phyloP scores from a whole-genome alignment of 2,113 vertebrate genomes.

The Hydropotes inermis region DNA sequence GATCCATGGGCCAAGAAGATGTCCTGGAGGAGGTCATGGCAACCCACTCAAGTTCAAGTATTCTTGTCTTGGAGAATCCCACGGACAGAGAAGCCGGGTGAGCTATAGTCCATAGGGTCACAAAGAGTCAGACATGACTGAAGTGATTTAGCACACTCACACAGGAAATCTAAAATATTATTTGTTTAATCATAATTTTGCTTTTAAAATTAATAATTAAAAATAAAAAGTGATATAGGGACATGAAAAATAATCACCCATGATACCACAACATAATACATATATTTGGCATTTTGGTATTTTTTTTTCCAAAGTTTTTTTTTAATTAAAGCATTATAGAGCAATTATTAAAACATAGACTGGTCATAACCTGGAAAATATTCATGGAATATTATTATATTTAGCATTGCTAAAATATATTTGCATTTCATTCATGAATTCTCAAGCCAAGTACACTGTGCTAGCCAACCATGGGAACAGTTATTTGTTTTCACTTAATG shows the following conservation, averaged over 20 bases:
- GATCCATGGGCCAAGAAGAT: neutral
- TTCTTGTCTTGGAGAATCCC: neutral
- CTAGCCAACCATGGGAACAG: neutral
- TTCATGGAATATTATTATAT: neutral
- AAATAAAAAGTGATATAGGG: neutral
- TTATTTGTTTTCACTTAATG: neutral
- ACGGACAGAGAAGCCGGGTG: neutral
- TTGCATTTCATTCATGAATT: neutral
- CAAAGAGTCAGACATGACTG: neutral
- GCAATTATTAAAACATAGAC: neutral
- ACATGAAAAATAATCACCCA: neutral
- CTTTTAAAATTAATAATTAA: neutral
- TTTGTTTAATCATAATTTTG: neutral
- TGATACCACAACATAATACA: neutral
- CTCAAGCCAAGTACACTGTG: neutral
- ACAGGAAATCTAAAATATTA: neutral
- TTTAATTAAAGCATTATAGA: neutral
- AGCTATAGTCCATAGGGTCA: neutral
- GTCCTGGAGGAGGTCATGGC: neutral
- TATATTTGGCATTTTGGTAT: neutral
- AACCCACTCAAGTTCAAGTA: neutral
- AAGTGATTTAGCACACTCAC: neutral
- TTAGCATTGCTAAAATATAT: neutral
- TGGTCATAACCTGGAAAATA: neutral
- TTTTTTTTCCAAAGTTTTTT: neutral